Base-by-base conservation (phyloP, 2,113 vertebrate species). In the Ornithorhynchus anatinus region DNA sequence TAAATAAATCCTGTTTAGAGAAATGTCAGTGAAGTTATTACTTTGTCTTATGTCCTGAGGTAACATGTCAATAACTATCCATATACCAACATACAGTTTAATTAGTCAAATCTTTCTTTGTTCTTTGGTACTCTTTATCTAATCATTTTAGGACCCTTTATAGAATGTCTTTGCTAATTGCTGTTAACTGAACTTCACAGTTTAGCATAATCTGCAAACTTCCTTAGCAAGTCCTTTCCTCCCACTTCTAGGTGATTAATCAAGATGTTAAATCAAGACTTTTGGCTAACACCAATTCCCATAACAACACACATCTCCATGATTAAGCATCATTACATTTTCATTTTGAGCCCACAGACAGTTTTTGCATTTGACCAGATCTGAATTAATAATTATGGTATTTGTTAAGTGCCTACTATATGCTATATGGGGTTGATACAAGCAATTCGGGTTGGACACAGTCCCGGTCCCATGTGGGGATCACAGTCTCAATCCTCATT, bases 161-260 rank as follows among this genome's bases (percentile, higher is more conserved):
- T 75, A 69, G 77, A 43, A 54, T 78, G 63, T 82, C 58, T 80
- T 13, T 60, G n/a, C 58, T 82, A 82, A 80, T 61, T 78, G 64
- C 48, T 78, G 52, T 73, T 80, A 82, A 76, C 13, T 77, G 68
- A 36, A 70, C 33, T 81, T 68, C 44, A 68, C 48, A 70, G 45
- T 60, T 70, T 67, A 73, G 63, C 77, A 57, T 78, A 40, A 70
- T 60, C 69, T 77, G 14, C 45, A 77, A 68, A 23, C 58, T 84
- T 78, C 44, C 72, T 61, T 70, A 54, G 23, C 25, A 67, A 57
- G 37, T 12, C n/a, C n/a, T 39, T 80, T 37, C 44, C 47, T 69
- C 38, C 65, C 31, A n/a, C 15, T 14, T 56, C 39, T 61, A 51
- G 20, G 39, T 68, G 39, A 76, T 76, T 60, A 80, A 52, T 50